phyloP scores from a whole-genome alignment of 2,888 invertebrate genomes.

The Lepidocyrtoides sp. region DNA sequence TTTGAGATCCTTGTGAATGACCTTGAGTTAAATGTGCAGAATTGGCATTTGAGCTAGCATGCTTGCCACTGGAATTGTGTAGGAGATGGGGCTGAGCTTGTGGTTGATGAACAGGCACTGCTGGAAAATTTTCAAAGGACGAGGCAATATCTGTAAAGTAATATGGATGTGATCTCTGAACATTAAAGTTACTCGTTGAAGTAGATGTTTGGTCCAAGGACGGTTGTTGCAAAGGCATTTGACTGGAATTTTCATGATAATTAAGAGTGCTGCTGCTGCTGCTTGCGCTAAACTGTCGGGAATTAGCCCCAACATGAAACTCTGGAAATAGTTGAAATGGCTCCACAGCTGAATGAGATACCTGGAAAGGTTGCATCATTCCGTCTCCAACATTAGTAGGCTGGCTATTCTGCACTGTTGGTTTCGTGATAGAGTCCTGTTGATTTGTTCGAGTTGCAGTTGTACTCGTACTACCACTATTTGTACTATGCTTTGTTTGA shows the following conservation, averaged over 20 bases:
- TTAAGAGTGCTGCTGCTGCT: too few species aligned
- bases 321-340: conserved; percentile 72
- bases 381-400: neutral
- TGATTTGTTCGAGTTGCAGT: neutral
- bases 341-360: neutral
- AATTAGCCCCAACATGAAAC: neutral
- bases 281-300: conserved; percentile 4
- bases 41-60: neutral
- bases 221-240: neutral
- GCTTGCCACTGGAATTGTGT: neutral
- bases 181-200: neutral
- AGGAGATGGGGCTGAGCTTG: neutral
- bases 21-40: neutral
- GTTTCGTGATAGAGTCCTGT: neutral
- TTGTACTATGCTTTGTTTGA: neutral
- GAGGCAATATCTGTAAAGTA: conserved; percentile 61
- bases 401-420: neutral
- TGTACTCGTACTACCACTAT: neutral
- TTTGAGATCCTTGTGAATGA: neutral
- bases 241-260: neutral
- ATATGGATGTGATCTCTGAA: conserved; percentile 60
- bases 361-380: conserved; percentile 16
- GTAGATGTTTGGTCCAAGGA: neutral
- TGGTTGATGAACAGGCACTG: neutral
- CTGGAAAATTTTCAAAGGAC: conserved; percentile 11